Evolutionary conservation across 1,140 invertebrate species (phyloP).

Genomic region (Lithobius niger): DNA sequence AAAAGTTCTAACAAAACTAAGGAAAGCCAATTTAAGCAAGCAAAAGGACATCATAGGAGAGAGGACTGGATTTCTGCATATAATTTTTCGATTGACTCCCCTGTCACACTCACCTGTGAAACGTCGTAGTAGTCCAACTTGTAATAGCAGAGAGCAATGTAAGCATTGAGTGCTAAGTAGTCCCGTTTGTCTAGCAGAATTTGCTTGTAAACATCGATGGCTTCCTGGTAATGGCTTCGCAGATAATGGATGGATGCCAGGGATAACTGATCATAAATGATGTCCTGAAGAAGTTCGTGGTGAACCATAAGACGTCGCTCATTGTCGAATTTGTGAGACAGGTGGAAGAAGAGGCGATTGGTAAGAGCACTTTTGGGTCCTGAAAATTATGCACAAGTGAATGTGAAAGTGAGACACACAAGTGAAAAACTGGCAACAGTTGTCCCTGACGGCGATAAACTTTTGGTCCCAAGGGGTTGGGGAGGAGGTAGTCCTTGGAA

Average conservation of each 20-base stretch:
- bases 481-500: too few relatives aligned
- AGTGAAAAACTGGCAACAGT: too few relatives aligned
- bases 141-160: conserved; percentile 94
- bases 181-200: conserved; percentile 84
- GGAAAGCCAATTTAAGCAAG: too few relatives aligned
- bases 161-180: conserved; percentile 87
- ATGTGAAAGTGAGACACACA: too few relatives aligned
- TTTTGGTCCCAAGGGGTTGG: too few relatives aligned
- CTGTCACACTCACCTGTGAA: conserved; percentile 37
- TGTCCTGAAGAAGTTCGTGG: conserved; percentile 69
- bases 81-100: too few relatives aligned
- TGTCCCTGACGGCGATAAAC: too few relatives aligned
- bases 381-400: too few relatives aligned
- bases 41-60: too few relatives aligned
- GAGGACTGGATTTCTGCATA: too few relatives aligned
- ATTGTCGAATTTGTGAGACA: conserved; percentile 84
- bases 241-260: conserved; percentile 93
- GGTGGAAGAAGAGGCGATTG: conserved; percentile 77
- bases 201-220: conserved; percentile 96
- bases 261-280: conserved; percentile 86
- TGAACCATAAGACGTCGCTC: conserved; percentile 66
- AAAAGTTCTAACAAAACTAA: too few relatives aligned
- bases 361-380: too few relatives aligned
- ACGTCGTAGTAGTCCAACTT: conserved; percentile 72
- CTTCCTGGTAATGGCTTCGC: conserved; percentile 91